phyloP scores from a whole-genome alignment of 2,888 invertebrate genomes.

The Desoria tigrina region DNA sequence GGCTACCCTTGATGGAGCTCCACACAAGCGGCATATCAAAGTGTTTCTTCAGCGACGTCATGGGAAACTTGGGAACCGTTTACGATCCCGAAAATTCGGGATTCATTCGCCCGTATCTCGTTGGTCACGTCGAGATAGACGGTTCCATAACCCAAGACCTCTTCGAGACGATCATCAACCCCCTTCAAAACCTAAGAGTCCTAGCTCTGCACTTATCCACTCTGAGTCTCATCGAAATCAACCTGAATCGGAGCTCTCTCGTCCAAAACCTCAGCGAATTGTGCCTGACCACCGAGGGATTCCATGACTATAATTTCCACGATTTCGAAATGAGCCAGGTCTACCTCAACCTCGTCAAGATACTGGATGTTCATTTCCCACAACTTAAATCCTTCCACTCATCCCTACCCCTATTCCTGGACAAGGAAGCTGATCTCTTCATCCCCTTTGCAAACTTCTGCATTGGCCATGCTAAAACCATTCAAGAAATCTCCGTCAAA shows the following conservation, averaged over 20 bases:
- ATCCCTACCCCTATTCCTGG: neutral
- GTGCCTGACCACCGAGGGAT: neutral
- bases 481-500: neutral
- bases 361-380: neutral
- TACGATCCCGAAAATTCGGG: neutral
- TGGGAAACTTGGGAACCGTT: neutral
- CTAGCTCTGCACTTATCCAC: neutral
- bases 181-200: neutral
- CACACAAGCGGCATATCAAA: neutral
- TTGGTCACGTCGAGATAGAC: neutral
- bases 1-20: neutral
- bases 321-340: neutral
- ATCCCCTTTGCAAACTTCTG: neutral
- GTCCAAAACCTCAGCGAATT: neutral
- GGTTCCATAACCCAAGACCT: neutral
- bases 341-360: neutral
- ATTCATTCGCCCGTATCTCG: neutral
- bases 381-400: neutral
- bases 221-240: neutral
- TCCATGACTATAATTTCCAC: neutral
- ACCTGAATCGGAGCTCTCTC: neutral
- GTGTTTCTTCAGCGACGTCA: neutral
- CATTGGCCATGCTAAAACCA: neutral
- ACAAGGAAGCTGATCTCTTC: conserved; percentile 9
- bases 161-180: neutral